Evolutionary conservation across 2,888 invertebrate genomes (phyloP).

Genomic region (Ophion ellenae): DNA sequence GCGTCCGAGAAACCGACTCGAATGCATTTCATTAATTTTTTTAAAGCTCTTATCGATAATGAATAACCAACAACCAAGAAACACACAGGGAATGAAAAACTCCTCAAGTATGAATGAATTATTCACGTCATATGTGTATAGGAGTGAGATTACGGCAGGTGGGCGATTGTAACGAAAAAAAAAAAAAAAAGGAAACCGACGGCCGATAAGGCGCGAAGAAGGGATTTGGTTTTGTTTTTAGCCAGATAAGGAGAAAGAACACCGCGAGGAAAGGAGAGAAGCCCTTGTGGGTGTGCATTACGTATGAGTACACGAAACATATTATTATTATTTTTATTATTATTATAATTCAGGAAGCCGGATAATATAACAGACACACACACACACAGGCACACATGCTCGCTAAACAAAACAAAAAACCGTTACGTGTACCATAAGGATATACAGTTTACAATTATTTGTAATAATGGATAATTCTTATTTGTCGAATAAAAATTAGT

Average conservation of each 20-base stretch:
- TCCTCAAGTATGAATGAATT: slow-evolving; percentile 52
- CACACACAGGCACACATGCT: slow-evolving; percentile 27
- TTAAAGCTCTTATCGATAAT: slow-evolving; percentile 51
- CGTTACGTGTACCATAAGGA: slow-evolving; percentile 77
- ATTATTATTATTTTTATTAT: slow-evolving; percentile 13
- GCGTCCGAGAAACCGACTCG: slow-evolving; percentile 57
- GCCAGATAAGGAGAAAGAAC: not conserved
- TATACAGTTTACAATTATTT: slow-evolving; percentile 82
- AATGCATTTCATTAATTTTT: slow-evolving; percentile 63
- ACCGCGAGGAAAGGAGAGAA: not conserved
- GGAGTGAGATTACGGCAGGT: slow-evolving; percentile 19
- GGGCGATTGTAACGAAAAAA: slow-evolving; percentile 30
- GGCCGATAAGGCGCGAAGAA: not conserved
- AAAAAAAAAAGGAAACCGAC: not conserved
- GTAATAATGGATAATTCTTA: slow-evolving; percentile 80
- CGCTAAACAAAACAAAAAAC: slow-evolving; percentile 45
- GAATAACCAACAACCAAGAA: slow-evolving; percentile 7
- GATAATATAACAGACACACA: not conserved
- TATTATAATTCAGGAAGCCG: not conserved
- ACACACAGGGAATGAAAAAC: slow-evolving; percentile 30
- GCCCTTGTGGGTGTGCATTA: not conserved
- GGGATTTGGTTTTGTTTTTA: not conserved
- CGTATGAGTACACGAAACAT: slow-evolving; percentile 1
- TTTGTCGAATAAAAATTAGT: slow-evolving; percentile 83
- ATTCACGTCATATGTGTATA: slow-evolving; percentile 31